phyloP scores from a whole-genome alignment of 2,797 vertebrate genomes.

The Prionace glauca region DNA sequence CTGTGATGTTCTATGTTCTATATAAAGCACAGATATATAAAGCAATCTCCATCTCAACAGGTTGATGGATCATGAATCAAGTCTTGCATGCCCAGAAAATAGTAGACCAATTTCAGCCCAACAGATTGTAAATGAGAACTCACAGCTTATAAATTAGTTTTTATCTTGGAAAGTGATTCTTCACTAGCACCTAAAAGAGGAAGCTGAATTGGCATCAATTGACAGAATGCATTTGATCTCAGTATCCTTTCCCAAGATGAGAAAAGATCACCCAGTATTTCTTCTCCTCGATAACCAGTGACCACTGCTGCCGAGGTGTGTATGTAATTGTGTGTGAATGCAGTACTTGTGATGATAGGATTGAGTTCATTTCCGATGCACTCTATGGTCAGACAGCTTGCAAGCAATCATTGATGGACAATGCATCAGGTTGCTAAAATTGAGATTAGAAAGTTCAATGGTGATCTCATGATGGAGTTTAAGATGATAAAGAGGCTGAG shows the following conservation, averaged over 20 bases:
- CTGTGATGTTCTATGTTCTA: too few species aligned
- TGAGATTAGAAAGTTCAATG: background rate
- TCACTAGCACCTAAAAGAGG: background rate
- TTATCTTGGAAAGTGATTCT: background rate
- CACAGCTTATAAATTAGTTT: background rate
- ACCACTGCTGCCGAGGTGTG: background rate
- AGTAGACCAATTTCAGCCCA: background rate
- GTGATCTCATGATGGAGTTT: background rate
- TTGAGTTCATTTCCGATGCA: background rate
- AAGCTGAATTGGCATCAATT: background rate
- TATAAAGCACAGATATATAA: too few species aligned
- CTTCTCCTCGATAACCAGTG: background rate
- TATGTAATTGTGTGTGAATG: background rate
- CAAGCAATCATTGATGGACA: background rate
- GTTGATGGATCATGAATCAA: too few species aligned
- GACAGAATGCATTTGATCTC: background rate
- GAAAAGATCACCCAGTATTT: background rate
- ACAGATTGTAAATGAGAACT: background rate
- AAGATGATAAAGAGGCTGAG: background rate
- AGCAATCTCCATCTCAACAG: too few species aligned
- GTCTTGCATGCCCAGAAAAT: background rate
- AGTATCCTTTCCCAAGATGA: background rate
- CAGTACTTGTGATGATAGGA: background rate
- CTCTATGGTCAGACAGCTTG: background rate
- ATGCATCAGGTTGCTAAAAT: background rate